These are phyloP conservation scores for Eurytoma californica DNA, from an alignment of 2,888 invertebrate species.

Conservation along the genomic window DNA sequence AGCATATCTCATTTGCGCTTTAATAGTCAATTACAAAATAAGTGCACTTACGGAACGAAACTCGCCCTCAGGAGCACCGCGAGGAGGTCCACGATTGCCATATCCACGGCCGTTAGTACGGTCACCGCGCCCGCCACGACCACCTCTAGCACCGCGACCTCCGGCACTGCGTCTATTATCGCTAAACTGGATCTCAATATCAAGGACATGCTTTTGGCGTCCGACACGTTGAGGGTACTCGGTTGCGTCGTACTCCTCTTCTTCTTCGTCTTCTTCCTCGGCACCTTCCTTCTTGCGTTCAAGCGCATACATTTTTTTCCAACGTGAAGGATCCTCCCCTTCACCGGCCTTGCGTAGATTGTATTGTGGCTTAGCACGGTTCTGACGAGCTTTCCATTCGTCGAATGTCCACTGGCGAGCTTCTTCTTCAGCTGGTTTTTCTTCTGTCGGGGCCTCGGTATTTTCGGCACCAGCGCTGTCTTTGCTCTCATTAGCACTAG, in stretches of 20 bases:
- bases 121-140: constrained; percentile 78
- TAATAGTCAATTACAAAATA: too few relatives aligned
- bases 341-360: constrained; percentile 96
- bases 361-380: constrained; percentile 89
- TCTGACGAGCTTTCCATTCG: constrained; percentile 93
- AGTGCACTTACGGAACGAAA: constrained; percentile 62
- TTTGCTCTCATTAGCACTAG: constrained; percentile 46
- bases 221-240: constrained; percentile 92
- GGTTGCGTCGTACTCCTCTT: constrained; percentile 82
- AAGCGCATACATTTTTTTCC: constrained; percentile 92
- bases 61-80: constrained; percentile 61
- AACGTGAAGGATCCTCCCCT: constrained; percentile 92
- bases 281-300: constrained; percentile 83
- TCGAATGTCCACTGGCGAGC: constrained; percentile 92
- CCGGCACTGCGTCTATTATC: constrained; percentile 86
- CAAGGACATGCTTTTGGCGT: constrained; percentile 88
- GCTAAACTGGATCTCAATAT: constrained; percentile 92
- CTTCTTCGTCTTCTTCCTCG: constrained; percentile 83
- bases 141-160: constrained; percentile 79
- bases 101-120: constrained; percentile 75
- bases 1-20: too few relatives aligned
- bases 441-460: constrained; percentile 67
- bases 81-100: constrained; percentile 65
- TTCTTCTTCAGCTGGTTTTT: constrained; percentile 83
- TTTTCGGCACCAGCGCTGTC: constrained; percentile 65